Base-by-base conservation (phyloP, 2,113 vertebrate genomes). In the Stegastes partitus region DNA sequence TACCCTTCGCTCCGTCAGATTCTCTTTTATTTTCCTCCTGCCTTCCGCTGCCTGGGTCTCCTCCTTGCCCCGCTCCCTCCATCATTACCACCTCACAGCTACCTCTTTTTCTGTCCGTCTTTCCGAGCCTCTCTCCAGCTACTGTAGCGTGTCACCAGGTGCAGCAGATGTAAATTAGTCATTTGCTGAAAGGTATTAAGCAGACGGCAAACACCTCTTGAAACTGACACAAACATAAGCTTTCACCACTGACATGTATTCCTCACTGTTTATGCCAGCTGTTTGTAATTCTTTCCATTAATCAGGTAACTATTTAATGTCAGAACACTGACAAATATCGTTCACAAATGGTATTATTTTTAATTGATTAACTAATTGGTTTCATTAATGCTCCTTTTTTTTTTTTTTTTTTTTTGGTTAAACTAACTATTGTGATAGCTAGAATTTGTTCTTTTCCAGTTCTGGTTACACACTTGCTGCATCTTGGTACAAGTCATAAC, bases 151-250 rank as follows among this genome's bases (percentile, higher is more conserved):
- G 68, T 66, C 80, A 23, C 37, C 65, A 64, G 57, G 69, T 45
- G 49, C 21, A 1, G 15, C 42, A 22, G 26, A 68, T 34, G 14
- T 69, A 69, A 90, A 83, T 64, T 68, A 65, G 61, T 19, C 8
- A 28, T 83, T 74, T 68, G 69, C 53, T 68, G 26, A 59, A 25
- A 12, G 15, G 16, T 67, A 58, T 81, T 77, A 78, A 77, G 47
- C 18, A 51, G 49, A 61, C 58, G 45, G 61, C 25, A 57, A 66
- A 67, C 45, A 57, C 25, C 10, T 3, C 21, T 11, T 61, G 37
- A 26, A 69, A 57, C 45, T 45, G 22, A 25, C 37, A 56, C 37
- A 68, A 55, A 44, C 47, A 49, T 49, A n/a, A 49, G 44, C 44
- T 45, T 45, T 45, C 44, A 34, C 31, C 10, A 34, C 31, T 34